A percentile compares a stretch with the other conserved stretches of the same genome.
Evolutionary conservation across 2,888 invertebrate genomes (phyloP).

Genomic region (Pristionchus fissidentatus): DNA sequence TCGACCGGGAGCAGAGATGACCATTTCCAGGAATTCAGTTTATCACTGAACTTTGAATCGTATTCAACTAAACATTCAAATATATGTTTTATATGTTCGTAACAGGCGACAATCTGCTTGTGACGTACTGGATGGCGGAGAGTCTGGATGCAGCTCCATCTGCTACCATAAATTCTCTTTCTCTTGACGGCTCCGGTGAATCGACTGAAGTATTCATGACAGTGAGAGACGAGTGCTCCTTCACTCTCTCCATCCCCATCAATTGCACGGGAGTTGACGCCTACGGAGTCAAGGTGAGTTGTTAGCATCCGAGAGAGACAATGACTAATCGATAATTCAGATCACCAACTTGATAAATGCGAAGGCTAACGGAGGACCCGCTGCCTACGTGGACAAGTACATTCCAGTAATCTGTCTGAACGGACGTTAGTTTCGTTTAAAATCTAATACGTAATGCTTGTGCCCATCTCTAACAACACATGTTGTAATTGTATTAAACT

Average conservation of each 20-base stretch:
- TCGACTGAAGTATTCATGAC: background rate
- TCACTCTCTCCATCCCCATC: background rate
- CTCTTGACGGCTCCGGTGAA: background rate
- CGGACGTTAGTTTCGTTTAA: background rate
- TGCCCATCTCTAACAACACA: too few species aligned
- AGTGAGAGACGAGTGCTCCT: conserved; percentile 12
- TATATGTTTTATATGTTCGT: background rate
- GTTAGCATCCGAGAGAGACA: background rate
- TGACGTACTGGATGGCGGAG: conserved; percentile 23
- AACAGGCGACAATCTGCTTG: background rate
- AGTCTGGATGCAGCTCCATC: background rate
- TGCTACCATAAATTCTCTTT: background rate
- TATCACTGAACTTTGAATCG: too few species aligned
- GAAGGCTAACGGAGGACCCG: background rate
- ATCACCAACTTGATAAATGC: background rate
- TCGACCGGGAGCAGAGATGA: too few species aligned
- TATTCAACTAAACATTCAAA: too few species aligned
- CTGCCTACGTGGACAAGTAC: conserved; percentile 21
- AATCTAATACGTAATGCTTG: too few species aligned
- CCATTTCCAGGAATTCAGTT: too few species aligned
- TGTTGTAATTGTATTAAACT: too few species aligned
- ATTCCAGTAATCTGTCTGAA: conserved; percentile 1
- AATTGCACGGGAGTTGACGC: conserved; percentile 1
- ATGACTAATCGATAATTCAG: background rate
- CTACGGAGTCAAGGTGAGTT: conserved; percentile 4